A percentile compares a stretch with the other conserved stretches of the same genome.
Evolutionary conservation across 2,113 vertebrate species (phyloP).

Genomic region (Oreotrochilus melanogaster): DNA sequence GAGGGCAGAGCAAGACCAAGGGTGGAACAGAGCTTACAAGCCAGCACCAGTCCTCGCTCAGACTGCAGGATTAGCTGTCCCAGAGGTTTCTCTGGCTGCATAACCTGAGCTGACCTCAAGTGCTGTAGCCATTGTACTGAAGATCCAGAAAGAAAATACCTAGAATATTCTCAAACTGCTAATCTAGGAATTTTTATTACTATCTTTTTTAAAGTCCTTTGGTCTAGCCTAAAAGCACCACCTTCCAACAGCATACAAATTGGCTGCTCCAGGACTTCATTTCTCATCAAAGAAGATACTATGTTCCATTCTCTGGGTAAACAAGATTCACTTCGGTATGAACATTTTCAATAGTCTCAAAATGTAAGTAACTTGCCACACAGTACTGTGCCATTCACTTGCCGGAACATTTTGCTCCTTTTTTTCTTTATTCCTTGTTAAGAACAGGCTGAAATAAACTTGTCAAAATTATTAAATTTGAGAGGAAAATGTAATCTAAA

Average conservation of each 20-base stretch:
- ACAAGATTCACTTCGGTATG: not conserved
- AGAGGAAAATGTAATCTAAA: slow-evolving; percentile 32
- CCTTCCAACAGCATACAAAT: slow-evolving; percentile 27
- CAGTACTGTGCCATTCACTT: not conserved
- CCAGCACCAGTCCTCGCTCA: rapidly evolving
- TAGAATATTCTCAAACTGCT: not conserved
- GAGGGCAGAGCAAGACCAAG: not conserved
- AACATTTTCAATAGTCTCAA: not conserved
- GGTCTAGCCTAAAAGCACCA: not conserved
- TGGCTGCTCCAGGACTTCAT: slow-evolving; percentile 13
- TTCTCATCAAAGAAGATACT: slow-evolving; percentile 1
- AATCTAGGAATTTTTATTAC: not conserved
- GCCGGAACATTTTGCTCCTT: not conserved
- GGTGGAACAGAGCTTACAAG: not conserved
- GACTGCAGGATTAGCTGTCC: not conserved
- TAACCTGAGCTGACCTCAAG: not conserved
- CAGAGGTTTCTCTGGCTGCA: not conserved
- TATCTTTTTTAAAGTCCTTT: not conserved
- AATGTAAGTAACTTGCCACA: not conserved
- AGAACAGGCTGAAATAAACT: slow-evolving; percentile 44
- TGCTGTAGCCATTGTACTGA: not conserved
- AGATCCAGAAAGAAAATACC: not conserved
- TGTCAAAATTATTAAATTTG: slow-evolving; percentile 54
- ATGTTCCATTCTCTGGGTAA: slow-evolving; percentile 2
- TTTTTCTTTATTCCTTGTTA: not conserved